phyloP scores from a whole-genome alignment of 2,113 vertebrate species.

The Bambusicola thoracicus region DNA sequence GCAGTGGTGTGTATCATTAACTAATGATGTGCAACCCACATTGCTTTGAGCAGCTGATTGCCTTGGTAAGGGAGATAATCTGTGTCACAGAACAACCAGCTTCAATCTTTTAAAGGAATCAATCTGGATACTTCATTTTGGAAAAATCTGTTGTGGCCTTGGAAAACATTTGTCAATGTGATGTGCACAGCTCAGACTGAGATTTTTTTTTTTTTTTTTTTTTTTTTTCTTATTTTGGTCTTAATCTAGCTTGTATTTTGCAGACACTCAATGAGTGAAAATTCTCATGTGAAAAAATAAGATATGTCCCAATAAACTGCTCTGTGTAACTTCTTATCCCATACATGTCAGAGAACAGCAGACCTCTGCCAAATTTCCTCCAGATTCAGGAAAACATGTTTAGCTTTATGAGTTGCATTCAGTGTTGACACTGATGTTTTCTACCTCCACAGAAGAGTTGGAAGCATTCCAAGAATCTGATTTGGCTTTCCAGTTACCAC shows the following conservation, averaged over 20 bases:
- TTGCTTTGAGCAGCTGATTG: background rate
- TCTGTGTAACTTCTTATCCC: background rate
- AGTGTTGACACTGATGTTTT: background rate
- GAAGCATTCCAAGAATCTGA: background rate
- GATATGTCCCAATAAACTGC: background rate
- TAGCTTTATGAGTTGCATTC: background rate
- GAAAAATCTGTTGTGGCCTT: background rate
- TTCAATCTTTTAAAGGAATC: background rate
- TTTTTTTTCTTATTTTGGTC: background rate
- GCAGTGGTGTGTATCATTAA: background rate
- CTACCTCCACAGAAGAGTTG: background rate
- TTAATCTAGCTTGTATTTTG: background rate
- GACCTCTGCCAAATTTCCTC: background rate
- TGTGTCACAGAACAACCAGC: background rate
- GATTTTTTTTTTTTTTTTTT: background rate
- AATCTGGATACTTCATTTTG: background rate
- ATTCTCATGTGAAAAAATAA: background rate
- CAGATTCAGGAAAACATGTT: background rate
- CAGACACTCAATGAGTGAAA: background rate
- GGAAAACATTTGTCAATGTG: fast-evolving
- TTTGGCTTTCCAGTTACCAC: background rate
- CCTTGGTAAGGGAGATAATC: background rate
- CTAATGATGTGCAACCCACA: background rate
- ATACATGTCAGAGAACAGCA: background rate
- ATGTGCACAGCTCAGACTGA: background rate